A percentile compares a stretch with the other conserved stretches of the same genome.
These are phyloP conservation scores for Amphilophus citrinellus DNA, from an alignment of 2,113 vertebrate genomes.

Conservation along the genomic window DNA sequence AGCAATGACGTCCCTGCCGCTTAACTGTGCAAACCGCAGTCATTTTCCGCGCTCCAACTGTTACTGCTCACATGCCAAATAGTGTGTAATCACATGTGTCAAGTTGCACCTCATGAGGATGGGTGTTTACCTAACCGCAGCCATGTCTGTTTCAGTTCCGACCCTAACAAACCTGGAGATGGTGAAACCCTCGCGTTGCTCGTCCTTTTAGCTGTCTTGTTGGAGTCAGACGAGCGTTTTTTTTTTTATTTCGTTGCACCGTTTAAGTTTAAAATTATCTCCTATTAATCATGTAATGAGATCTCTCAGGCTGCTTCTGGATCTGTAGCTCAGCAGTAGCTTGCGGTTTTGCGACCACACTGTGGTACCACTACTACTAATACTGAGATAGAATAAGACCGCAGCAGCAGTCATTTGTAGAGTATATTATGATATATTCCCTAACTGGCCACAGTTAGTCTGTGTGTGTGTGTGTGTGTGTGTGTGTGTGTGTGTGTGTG, in stretches of 20 bases:
- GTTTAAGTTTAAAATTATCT: constrained; percentile 63
- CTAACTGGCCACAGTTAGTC: constrained; percentile 12
- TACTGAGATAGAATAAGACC: constrained; percentile 60
- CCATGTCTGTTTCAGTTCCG: constrained; percentile 25
- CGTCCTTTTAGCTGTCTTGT: constrained; percentile 32
- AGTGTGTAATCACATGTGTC: constrained; percentile 50
- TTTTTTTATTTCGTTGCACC: constrained; percentile 34
- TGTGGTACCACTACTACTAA: constrained; percentile 47
- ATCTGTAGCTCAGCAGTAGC: constrained; percentile 28
- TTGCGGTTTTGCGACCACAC: constrained; percentile 26
- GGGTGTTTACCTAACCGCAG: constrained; percentile 53
- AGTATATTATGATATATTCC: constrained; percentile 51
- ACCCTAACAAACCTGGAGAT: constrained; percentile 32
- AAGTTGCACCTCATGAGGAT: constrained; percentile 40
- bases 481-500: neutral
- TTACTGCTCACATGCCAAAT: constrained; percentile 48
- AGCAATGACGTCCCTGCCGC: constrained; percentile 40
- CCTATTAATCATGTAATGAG: constrained; percentile 55
- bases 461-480: constrained; percentile 4
- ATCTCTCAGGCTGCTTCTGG: constrained; percentile 46
- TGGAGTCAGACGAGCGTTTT: constrained; percentile 22
- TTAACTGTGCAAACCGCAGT: constrained; percentile 37
- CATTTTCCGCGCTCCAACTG: constrained; percentile 40
- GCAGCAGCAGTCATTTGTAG: constrained; percentile 30
- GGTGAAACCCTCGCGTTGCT: constrained; percentile 34